Conservation (phyloP, 1,140 invertebrate genomes). For the Penaeus vannamei region DNA sequence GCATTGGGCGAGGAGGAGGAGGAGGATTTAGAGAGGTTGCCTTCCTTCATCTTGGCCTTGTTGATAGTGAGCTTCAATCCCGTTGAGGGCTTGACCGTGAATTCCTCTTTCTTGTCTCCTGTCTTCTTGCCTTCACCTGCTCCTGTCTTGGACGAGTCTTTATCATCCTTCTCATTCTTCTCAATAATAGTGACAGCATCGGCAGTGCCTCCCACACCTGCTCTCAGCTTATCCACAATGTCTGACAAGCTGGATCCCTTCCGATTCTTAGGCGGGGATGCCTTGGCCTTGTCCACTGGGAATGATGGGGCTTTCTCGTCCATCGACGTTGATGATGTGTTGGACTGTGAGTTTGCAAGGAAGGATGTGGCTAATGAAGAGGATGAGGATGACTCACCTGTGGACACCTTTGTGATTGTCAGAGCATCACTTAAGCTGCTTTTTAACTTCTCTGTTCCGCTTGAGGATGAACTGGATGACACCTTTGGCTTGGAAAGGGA, state of each 20-base stretch:
- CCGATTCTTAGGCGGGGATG: slow-evolving; percentile 66
- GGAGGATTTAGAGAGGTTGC: slow-evolving; percentile 72
- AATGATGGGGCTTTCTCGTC: slow-evolving; percentile 55
- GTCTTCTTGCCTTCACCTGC: slow-evolving; percentile 62
- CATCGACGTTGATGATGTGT: slow-evolving; percentile 47
- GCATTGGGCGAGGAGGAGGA: slow-evolving; percentile 66
- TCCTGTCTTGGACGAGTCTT: slow-evolving; percentile 68
- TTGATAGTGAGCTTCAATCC: slow-evolving; percentile 92
- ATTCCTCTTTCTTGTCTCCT: slow-evolving; percentile 81
- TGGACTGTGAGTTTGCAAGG: slow-evolving; percentile 49
- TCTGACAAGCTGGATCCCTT: slow-evolving; percentile 67
- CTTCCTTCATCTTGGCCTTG: slow-evolving; percentile 82
- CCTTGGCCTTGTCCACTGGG: slow-evolving; percentile 65
- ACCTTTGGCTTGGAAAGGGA: slow-evolving; percentile 30
- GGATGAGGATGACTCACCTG: slow-evolving; percentile 57
- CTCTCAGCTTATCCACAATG: slow-evolving; percentile 67
- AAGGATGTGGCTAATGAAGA: slow-evolving; percentile 64
- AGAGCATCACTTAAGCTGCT: slow-evolving; percentile 59
- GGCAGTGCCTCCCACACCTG: slow-evolving; percentile 60
- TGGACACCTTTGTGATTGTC: slow-evolving; percentile 65
- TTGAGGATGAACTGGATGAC: slow-evolving; percentile 41
- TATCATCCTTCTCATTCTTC: slow-evolving; percentile 70
- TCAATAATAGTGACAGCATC: slow-evolving; percentile 64
- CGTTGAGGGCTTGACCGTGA: slow-evolving; percentile 87
- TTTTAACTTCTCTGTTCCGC: slow-evolving; percentile 51